phyloP scores from a whole-genome alignment of 64 coral and sea anemone species.

The Acropora yongei region DNA sequence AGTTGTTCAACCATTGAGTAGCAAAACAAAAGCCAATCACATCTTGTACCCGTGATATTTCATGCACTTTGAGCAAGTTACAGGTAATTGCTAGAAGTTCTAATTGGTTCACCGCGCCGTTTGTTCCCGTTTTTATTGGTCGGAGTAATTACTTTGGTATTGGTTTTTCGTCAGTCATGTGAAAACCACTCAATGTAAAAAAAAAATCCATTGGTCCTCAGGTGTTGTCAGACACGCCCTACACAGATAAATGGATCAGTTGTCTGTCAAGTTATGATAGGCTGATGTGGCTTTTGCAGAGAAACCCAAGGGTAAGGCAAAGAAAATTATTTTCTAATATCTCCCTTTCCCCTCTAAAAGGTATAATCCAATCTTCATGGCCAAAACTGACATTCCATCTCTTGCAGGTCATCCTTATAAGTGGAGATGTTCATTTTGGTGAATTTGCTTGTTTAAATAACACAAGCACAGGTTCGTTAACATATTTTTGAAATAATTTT shows the following conservation, averaged over 20 bases:
- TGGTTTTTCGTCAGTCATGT: no score
- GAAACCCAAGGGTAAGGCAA: slow-evolving; percentile 63
- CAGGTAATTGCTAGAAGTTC: no score
- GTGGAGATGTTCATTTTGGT: slow-evolving; percentile 97
- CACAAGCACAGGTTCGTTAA: slow-evolving; percentile 81
- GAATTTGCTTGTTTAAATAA: slow-evolving; percentile 91
- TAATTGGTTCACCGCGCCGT: no score
- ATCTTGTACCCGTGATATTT: no score
- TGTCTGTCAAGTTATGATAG: slow-evolving; percentile 84
- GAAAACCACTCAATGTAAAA: no score
- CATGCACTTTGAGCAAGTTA: no score
- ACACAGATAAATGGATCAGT: slow-evolving; percentile 67
- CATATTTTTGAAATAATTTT: neutral
- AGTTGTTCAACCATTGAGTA: no score
- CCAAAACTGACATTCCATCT: neutral
- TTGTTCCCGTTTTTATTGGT: no score
- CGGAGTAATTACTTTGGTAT: no score
- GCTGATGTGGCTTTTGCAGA: slow-evolving; percentile 89
- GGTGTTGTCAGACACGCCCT: slow-evolving; percentile 74
- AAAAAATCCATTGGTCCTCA: neutral
- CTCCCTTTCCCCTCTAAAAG: neutral
- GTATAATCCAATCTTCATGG: neutral
- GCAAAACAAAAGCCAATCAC: no score
- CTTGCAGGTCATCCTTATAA: slow-evolving; percentile 82
- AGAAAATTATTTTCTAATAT: no score